phyloP scores from a whole-genome alignment of 2,797 vertebrate species.

The Xenentodon cancila region DNA sequence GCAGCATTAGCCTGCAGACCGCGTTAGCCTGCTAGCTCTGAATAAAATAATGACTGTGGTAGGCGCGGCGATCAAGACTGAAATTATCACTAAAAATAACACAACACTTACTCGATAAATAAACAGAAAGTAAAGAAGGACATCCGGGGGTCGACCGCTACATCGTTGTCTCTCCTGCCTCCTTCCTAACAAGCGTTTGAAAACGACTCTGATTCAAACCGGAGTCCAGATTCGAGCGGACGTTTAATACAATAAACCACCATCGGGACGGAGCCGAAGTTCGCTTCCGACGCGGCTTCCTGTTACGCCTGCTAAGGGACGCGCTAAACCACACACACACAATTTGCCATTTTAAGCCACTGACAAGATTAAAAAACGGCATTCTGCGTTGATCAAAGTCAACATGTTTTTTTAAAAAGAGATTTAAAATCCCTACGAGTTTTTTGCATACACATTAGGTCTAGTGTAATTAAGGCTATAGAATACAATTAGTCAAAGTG shows the following conservation, averaged over 20 bases:
- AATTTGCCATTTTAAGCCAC: no score
- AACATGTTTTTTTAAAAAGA: no score
- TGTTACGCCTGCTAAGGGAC: no score
- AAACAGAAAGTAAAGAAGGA: slow-evolving; percentile 26
- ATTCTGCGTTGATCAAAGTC: no score
- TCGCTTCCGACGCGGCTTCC: not conserved
- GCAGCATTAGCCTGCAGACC: slow-evolving; percentile 28
- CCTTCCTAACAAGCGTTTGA: slow-evolving; percentile 2
- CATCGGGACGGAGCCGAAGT: slow-evolving; percentile 35
- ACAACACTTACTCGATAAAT: slow-evolving; percentile 38
- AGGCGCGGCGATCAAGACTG: slow-evolving; percentile 70
- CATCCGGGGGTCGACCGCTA: slow-evolving; percentile 33
- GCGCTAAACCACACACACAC: no score
- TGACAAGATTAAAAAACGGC: no score
- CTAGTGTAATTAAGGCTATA: no score
- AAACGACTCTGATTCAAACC: slow-evolving; percentile 35
- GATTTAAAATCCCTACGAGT: no score
- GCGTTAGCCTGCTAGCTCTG: slow-evolving; percentile 49
- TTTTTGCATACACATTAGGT: no score
- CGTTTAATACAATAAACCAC: slow-evolving; percentile 27
- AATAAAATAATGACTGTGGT: slow-evolving; percentile 57
- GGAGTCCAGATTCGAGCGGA: slow-evolving; percentile 58
- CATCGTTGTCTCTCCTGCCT: slow-evolving; percentile 45
- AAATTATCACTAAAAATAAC: slow-evolving; percentile 53
- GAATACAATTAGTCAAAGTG: no score